These are phyloP conservation scores for Heptascelio sp. DNA, from an alignment of 2,888 invertebrate species.

Conservation along the genomic window DNA sequence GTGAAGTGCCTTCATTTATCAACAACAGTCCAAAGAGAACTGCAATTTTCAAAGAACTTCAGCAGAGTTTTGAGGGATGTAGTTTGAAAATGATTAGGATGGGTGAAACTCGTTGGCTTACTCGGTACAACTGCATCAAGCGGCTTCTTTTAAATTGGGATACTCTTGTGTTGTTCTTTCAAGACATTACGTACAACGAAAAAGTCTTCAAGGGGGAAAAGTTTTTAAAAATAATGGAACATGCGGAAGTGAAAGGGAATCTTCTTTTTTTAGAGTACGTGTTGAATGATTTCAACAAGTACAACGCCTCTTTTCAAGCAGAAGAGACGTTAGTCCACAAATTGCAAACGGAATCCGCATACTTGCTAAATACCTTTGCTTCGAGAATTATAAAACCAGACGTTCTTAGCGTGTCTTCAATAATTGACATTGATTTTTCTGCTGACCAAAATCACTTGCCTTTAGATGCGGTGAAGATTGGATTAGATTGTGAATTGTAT, in stretches of 20 bases:
- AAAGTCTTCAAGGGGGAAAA: neutral
- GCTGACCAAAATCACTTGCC: neutral
- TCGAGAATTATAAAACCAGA: neutral
- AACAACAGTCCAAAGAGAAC: constrained; percentile 20
- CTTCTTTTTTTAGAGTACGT: neutral
- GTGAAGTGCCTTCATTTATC: constrained; percentile 5
- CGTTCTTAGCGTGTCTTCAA: neutral
- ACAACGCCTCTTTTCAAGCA: neutral
- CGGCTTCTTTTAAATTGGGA: constrained; percentile 31
- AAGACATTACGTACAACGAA: neutral
- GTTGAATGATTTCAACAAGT: neutral
- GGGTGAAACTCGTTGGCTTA: constrained; percentile 45
- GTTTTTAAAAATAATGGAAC: neutral
- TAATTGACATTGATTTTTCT: neutral
- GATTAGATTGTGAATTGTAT: neutral
- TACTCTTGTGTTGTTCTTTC: constrained; percentile 15
- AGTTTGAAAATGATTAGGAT: constrained; percentile 25
- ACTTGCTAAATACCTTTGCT: neutral
- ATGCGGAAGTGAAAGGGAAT: neutral
- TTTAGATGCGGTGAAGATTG: neutral
- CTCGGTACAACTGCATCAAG: constrained; percentile 11
- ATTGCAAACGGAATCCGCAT: neutral
- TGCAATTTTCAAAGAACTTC: constrained; percentile 35
- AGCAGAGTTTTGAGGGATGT: constrained; percentile 10
- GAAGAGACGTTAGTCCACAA: neutral